A percentile compares a stretch with the other conserved stretches of the same genome.
These are phyloP conservation scores for Metacarcinus magister DNA, from an alignment of 2,888 invertebrate genomes.

Conservation along the genomic window DNA sequence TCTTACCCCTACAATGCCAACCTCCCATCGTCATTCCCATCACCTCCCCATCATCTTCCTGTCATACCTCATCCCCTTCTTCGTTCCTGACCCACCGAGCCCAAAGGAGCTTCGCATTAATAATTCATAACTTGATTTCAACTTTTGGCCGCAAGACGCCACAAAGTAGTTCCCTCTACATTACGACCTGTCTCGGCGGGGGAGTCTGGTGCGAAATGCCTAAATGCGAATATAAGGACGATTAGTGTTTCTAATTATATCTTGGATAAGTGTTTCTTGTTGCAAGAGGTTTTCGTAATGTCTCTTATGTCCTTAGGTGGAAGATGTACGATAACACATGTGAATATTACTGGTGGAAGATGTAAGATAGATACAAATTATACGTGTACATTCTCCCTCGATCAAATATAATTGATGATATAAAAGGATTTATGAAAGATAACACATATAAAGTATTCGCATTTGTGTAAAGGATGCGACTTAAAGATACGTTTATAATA, in stretches of 20 bases:
- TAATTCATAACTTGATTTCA: constrained; percentile 29
- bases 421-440: too few species aligned
- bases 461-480: too few species aligned
- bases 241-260: neutral
- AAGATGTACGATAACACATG: neutral
- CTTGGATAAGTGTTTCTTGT: neutral
- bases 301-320: neutral
- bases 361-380: too few species aligned
- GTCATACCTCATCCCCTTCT: neutral
- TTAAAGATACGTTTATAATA: too few species aligned
- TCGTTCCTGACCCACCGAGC: neutral
- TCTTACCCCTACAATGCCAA: neutral
- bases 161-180: neutral
- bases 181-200: constrained; percentile 19
- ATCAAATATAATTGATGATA: too few species aligned
- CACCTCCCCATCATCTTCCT: neutral
- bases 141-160: constrained; percentile 36
- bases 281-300: neutral
- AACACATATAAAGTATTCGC: too few species aligned
- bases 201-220: constrained; percentile 6
- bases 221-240: neutral
- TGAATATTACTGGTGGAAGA: too few species aligned
- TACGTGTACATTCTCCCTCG: too few species aligned
- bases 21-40: neutral
- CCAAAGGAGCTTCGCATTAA: neutral